A percentile compares a stretch with the other conserved stretches of the same genome.
Evolutionary conservation across 2,797 vertebrate species (phyloP).

Genomic region (Myotis myotis): DNA sequence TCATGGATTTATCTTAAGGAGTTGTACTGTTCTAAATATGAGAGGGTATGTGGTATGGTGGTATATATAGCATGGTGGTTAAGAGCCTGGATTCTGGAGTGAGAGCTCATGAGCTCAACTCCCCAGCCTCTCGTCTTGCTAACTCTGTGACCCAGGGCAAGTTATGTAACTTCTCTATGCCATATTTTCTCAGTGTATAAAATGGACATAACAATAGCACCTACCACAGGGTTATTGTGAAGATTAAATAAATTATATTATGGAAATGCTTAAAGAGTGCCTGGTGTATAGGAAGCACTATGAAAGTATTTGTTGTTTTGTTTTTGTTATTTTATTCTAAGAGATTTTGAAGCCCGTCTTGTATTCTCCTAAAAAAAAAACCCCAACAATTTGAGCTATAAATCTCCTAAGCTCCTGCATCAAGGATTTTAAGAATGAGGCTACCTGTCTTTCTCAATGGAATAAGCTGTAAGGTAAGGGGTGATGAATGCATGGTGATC

Average conservation of each 20-base stretch:
- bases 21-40: conserved; percentile 6
- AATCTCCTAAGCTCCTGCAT: background rate
- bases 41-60: background rate
- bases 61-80: background rate
- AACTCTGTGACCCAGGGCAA: background rate
- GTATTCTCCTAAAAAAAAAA: background rate
- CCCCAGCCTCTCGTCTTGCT: background rate
- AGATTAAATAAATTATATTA: conserved; percentile 27
- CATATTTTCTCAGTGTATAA: background rate
- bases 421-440: conserved; percentile 37
- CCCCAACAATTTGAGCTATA: background rate
- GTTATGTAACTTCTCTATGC: background rate
- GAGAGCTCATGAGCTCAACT: background rate
- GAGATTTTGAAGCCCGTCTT: background rate
- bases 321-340: background rate
- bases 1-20: background rate
- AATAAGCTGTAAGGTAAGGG: background rate
- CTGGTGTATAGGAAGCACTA: background rate
- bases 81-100: conserved; percentile 1
- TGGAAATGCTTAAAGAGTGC: conserved; percentile 14
- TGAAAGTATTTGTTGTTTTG: background rate
- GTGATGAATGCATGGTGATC: background rate
- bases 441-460: background rate
- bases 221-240: background rate
- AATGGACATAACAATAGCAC: conserved; percentile 1